Conservation (phyloP, 1,140 invertebrate species). For the Cephus cinctus region DNA sequence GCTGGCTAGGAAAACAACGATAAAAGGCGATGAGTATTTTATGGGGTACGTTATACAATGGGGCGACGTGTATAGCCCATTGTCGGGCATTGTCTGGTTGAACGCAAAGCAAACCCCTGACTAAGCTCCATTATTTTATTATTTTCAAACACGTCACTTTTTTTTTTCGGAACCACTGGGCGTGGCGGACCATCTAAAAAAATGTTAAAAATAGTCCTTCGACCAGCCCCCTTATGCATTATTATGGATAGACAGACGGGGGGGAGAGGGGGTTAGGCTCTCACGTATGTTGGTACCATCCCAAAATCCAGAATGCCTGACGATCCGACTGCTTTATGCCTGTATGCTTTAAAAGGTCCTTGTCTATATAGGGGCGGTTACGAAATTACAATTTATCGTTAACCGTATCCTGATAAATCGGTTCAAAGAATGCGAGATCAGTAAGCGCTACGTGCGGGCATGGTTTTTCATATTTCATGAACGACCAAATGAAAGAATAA, state of each 20-base stretch:
- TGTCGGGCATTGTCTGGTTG: constrained; percentile 39
- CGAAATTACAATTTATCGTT: not conserved
- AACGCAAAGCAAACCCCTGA: constrained; percentile 7
- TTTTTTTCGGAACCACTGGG: constrained; percentile 24
- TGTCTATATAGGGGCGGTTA: not conserved
- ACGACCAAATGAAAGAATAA: no score
- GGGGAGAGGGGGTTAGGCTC: not conserved
- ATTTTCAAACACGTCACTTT: constrained; percentile 21
- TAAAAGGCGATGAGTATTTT: constrained; percentile 57
- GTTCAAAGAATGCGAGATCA: no score
- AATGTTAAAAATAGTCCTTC: constrained; percentile 33
- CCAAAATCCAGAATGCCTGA: no score
- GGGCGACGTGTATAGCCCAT: constrained; percentile 39
- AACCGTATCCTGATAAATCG: not conserved
- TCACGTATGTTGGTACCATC: constrained; percentile 1
- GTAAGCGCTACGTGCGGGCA: no score
- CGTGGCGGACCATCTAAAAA: constrained; percentile 34
- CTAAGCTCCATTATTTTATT: constrained; percentile 20
- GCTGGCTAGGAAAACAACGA: constrained; percentile 49
- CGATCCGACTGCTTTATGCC: not conserved
- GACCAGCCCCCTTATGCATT: constrained; percentile 28
- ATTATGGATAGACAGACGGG: constrained; percentile 22
- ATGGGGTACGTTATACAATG: constrained; percentile 47
- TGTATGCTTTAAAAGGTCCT: not conserved
- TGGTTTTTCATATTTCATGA: no score